Conservation (phyloP, 1,140 invertebrate genomes). For the Cherax quadricarinatus region DNA sequence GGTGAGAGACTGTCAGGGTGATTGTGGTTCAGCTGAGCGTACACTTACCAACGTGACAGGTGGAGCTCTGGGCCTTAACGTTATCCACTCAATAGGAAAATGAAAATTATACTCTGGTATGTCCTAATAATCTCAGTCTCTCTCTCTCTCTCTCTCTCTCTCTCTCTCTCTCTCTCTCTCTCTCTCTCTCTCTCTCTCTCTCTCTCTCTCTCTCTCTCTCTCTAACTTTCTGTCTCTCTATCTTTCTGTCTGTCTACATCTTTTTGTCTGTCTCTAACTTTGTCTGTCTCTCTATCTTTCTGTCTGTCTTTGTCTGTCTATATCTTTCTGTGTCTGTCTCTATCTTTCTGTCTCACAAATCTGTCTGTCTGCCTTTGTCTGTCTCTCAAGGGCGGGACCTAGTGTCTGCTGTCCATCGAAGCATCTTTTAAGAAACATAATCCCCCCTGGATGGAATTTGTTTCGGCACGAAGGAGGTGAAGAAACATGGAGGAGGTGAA, state of each 20-base stretch:
- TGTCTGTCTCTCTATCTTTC: not conserved
- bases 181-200: conserved; percentile 28
- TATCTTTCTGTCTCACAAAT: too few relatives aligned
- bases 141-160: not conserved
- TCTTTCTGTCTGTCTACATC: not conserved
- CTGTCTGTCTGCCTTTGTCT: too few relatives aligned
- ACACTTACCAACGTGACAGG: conserved; percentile 33
- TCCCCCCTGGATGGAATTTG: conserved; percentile 32
- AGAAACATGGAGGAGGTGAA: too few relatives aligned
- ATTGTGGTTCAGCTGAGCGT: conserved; percentile 58
- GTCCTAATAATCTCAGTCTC: conserved; percentile 6
- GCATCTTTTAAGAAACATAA: conserved; percentile 33
- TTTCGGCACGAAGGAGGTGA: not conserved
- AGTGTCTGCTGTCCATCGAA: not conserved
- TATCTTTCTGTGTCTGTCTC: too few relatives aligned
- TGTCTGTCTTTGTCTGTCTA: not conserved
- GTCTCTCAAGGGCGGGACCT: not conserved
- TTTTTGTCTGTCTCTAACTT: not conserved
- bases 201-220: conserved; percentile 33
- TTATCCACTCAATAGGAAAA: conserved; percentile 59
- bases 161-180: conserved; percentile 15
- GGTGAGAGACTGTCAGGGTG: conserved; percentile 8
- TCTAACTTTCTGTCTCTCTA: not conserved
- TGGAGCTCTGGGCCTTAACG: conserved; percentile 41
- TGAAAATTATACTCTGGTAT: conserved; percentile 60